Percentiles rank a stretch among this genome's conserved stretches.
phyloP scores from a whole-genome alignment of 2,113 vertebrate genomes.

The Dasyprocta punctata region DNA sequence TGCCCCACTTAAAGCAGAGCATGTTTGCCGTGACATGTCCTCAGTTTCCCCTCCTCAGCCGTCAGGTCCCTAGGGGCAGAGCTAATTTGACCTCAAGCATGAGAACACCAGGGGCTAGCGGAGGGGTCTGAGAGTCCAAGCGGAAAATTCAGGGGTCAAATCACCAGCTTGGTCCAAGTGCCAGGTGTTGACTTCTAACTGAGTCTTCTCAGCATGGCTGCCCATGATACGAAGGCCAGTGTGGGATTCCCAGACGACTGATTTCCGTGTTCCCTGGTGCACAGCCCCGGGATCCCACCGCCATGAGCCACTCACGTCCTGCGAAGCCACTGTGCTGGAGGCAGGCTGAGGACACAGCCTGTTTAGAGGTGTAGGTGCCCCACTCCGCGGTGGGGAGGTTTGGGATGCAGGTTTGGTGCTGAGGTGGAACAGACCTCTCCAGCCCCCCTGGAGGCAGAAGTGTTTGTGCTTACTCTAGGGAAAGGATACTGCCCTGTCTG shows the following conservation, averaged over 20 bases:
- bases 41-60: neutral
- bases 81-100: neutral
- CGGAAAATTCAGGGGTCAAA: neutral
- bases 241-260: neutral
- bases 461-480: neutral
- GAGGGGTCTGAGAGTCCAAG: neutral
- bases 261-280: neutral
- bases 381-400: neutral
- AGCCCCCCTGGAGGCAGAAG: neutral
- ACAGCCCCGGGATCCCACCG: neutral
- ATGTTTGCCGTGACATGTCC: neutral
- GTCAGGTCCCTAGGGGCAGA: neutral
- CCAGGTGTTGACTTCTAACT: neutral
- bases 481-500: accelerated
- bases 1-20: neutral
- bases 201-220: neutral
- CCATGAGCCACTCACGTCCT: neutral
- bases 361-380: accelerated
- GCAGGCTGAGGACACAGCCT: too few relatives aligned
- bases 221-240: accelerated
- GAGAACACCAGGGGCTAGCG: neutral
- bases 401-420: neutral
- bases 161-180: neutral
- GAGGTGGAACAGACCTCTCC: neutral
- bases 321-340: neutral